Evolutionary conservation across 2,797 vertebrate species (phyloP).

Genomic region (Florisuga fusca): DNA sequence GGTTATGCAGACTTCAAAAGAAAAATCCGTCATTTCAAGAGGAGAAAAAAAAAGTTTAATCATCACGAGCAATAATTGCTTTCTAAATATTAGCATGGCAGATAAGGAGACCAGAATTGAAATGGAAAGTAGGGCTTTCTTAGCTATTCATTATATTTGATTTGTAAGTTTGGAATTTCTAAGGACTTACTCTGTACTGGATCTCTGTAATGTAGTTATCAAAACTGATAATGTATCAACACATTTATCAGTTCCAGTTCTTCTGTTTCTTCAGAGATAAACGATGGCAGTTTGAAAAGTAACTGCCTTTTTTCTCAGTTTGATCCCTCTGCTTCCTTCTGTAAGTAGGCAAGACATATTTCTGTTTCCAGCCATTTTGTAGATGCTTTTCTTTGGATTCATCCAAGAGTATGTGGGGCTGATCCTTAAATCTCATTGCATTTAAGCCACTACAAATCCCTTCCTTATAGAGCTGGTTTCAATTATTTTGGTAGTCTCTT

Average conservation of each 20-base stretch:
- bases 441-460: not conserved
- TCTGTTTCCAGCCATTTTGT: not conserved
- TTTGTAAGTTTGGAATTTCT: conserved; percentile 26
- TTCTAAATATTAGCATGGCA: conserved; percentile 68
- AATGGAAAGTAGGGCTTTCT: not conserved
- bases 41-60: conserved; percentile 40
- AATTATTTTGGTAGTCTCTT: not conserved
- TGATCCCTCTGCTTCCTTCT: conserved; percentile 13
- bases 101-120: conserved; percentile 59
- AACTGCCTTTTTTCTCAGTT: not conserved
- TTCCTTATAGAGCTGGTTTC: not conserved
- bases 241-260: conserved; percentile 23
- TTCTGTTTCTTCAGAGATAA: conserved; percentile 36
- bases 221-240: not conserved
- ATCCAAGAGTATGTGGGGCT: not conserved
- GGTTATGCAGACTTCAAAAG: conserved; percentile 67
- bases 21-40: conserved; percentile 61
- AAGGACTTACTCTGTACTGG: not conserved
- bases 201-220: conserved; percentile 30
- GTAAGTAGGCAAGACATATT: not conserved
- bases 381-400: not conserved
- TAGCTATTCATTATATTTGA: conserved; percentile 18
- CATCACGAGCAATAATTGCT: conserved; percentile 68
- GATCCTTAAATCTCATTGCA: not conserved
- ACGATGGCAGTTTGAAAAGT: conserved; percentile 21